Evolutionary conservation across 2,113 vertebrate species (phyloP), one percentile per base, ranked within the genome.

Genomic region (Zeus faber): DNA sequence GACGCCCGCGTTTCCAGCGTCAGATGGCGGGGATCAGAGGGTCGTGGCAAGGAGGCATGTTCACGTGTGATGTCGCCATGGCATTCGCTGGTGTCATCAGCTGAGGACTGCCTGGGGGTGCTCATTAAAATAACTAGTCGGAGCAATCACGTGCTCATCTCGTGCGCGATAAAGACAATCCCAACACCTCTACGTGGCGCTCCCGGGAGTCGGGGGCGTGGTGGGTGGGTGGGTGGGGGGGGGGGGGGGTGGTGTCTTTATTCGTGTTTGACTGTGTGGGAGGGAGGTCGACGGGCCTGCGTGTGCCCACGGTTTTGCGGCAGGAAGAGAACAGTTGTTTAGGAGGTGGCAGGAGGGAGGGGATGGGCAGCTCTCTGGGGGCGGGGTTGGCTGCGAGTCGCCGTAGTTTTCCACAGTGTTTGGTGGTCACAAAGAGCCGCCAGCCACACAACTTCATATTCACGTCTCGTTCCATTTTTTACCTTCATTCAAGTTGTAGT

Each of bases 51-150:
- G 77, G 55, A 85, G 79, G 77, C 83, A 81, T 84, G 83, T 83
- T 82, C 82, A 76, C 56, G 56, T 82, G 72, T 80, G 72, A 80
- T 82, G 79, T 79, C 80, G 67, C 77, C 65, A 58, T 54, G 63
- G 76, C 67, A 70, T 85, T 81, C 60, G 72, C 77, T 49, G 54
- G 76, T 82, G 83, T 87, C 81, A 80, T 81, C 74, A 77, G 79
- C 75, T 75, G 79, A 81, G 79, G 81, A 87, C 79, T 79, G 80
- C 84, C 79, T 74, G 73, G 66, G 49, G 50, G 76, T 77, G 72
- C 84, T 89, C 87, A 89, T 90, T 90, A 90, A 89, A 88, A 86
- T 88, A 89, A 87, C 71, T 77, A 85, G 80, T 76, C 49, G 74
- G 85, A 73, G 65, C 72, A 73, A 76, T 84, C 79, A 82, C 83